Evolutionary conservation across 2,797 vertebrate species (phyloP), one percentile per base, ranked within the genome.

Genomic region (Anisognathus igniventris): DNA sequence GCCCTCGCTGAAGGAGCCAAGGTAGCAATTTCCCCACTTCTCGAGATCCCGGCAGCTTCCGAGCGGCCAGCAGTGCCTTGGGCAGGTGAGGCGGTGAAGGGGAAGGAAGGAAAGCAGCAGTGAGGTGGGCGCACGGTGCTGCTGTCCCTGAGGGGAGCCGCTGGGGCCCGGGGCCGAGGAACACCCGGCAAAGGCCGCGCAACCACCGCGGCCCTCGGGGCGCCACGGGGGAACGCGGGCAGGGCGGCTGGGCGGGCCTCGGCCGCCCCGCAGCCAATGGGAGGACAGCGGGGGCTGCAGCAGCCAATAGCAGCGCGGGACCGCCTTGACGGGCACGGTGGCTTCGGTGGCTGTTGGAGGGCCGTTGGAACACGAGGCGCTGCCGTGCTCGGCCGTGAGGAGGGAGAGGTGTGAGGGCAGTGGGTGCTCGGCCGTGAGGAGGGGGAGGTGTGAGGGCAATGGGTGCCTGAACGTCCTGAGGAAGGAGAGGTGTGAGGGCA

Each of bases 161-260:
- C 4, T 45, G 0, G 7, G 44, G 31, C 0, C 31, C 10, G 15
- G 1, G 3, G 2, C 50, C 2, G 13, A 6, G 20, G 20, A 5
- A 3, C 5, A 6, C 25, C 25, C 10, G 7, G 56, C 16, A 37
- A 18, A 35, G 12, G 17, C 35, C 56, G 24, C 24, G 16, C 33
- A 12, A 9, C 33, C 57, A 6, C 25, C 35, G 8, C 4, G 13
- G 5, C 33, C 56, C 54, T 12, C 4, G 0, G 1, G 79, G 17
- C 39, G 1, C 51, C 1, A 1, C 20, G 28, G 21, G 17, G 2
- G 28, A 11, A 13, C 22, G 5, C 24, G 30, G 39, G n/a, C 16
- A 66, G 9, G 72, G 27, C 11, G 47, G 47, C 1, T 3, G 92
- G 92, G 83, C 19, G 77, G 88, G 86, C 22, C 62, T 39, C 58